Evolutionary conservation across 2,113 vertebrate genomes (phyloP).

Genomic region (Struthidea cinerea): DNA sequence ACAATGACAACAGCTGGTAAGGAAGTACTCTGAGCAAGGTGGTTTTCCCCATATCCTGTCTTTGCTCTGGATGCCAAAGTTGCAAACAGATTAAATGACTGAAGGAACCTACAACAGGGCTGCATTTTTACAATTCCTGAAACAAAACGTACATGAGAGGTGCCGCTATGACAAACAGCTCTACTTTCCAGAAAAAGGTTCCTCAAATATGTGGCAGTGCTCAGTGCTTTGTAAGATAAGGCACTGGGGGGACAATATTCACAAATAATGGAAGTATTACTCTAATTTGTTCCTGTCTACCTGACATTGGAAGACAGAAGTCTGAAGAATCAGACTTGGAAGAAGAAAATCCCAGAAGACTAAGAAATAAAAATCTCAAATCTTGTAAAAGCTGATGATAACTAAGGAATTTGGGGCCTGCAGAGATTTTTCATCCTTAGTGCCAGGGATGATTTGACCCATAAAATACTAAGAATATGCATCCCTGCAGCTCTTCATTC

Average conservation of each 20-base stretch:
- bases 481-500: not conserved
- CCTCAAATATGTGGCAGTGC: not conserved
- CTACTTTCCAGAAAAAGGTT: not conserved
- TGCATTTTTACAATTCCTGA: not conserved
- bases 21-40: not conserved
- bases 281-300: not conserved
- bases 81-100: not conserved
- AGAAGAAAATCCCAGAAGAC: not conserved
- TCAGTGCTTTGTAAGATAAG: not conserved
- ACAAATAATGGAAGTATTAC: not conserved
- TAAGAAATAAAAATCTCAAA: not conserved
- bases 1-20: not conserved
- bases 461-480: not conserved
- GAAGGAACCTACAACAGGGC: not conserved
- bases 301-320: not conserved
- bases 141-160: not conserved
- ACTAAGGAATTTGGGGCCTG: not conserved
- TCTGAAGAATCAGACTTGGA: not conserved
- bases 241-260: not conserved
- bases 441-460: not conserved
- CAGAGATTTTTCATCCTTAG: not conserved
- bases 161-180: not conserved
- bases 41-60: not conserved
- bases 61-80: not conserved
- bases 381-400: not conserved